A percentile compares a stretch with the other conserved stretches of the same genome.
phyloP scores from a whole-genome alignment of 1,140 invertebrate genomes.

The Thereuonema tuberculata region DNA sequence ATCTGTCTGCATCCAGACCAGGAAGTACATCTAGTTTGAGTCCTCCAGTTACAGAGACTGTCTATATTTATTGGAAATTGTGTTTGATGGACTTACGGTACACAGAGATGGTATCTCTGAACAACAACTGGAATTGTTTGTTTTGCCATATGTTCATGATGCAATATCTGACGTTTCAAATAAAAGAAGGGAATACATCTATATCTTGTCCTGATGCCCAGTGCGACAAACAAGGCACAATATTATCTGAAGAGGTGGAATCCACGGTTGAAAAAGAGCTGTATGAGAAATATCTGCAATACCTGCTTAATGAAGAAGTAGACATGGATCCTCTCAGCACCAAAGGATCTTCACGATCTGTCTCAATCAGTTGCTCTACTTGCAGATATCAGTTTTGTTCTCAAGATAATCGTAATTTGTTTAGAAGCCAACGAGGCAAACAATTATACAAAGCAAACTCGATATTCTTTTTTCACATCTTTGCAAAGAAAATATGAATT shows the following conservation, averaged over 20 bases:
- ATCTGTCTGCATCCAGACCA: background rate
- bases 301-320: constrained; percentile 2
- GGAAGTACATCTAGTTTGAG: background rate
- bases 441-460: too few species aligned
- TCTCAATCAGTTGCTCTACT: too few species aligned
- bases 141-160: constrained; percentile 48
- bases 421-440: too few species aligned
- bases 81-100: background rate
- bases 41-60: background rate
- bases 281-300: background rate
- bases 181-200: constrained; percentile 78
- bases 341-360: too few species aligned
- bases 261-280: background rate
- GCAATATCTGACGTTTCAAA: constrained; percentile 76
- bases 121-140: background rate
- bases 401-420: too few species aligned
- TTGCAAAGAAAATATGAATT: too few species aligned
- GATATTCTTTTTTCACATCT: too few species aligned
- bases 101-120: background rate
- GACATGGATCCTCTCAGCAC: too few species aligned
- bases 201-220: constrained; percentile 87
- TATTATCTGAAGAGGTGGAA: constrained; percentile 47
- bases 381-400: too few species aligned
- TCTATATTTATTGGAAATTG: background rate
- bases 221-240: constrained; percentile 62